These are phyloP conservation scores for Campylomormyrus tamandua DNA, from an alignment of 2,113 vertebrate species.

Conservation along the genomic window DNA sequence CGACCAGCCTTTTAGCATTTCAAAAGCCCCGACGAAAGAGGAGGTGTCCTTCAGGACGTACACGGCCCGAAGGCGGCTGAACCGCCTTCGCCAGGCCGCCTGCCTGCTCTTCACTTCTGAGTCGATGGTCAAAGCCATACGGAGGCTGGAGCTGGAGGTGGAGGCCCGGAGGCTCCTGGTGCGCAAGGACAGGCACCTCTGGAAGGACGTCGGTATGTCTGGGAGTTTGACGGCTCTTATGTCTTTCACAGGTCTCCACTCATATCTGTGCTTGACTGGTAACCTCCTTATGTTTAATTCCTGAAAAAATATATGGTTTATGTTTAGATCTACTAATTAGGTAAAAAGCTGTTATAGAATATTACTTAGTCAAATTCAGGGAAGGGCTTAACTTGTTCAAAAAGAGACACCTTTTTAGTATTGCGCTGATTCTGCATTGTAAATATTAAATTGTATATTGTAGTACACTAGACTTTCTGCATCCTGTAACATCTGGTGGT, in stretches of 20 bases:
- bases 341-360: not conserved
- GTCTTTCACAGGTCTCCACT: not conserved
- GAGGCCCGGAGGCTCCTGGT: slow-evolving; percentile 73
- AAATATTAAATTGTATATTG: not conserved
- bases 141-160: slow-evolving; percentile 79
- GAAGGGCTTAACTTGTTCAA: not conserved
- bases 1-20: slow-evolving; percentile 65
- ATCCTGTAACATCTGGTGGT: not conserved
- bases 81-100: slow-evolving; percentile 72
- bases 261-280: not conserved
- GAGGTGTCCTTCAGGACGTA: slow-evolving; percentile 85
- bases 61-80: slow-evolving; percentile 72
- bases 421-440: not conserved
- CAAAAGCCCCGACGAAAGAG: slow-evolving; percentile 85
- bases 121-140: slow-evolving; percentile 76
- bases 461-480: not conserved
- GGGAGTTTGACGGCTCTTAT: not conserved
- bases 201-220: slow-evolving; percentile 84
- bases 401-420: not conserved
- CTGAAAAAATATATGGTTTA: not conserved
- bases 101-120: slow-evolving; percentile 78
- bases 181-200: slow-evolving; percentile 85
- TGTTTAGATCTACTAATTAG: not conserved
- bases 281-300: not conserved
- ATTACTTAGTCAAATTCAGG: not conserved